Evolutionary conservation across 2,888 invertebrate genomes (phyloP).

Genomic region (Maniola hyperantus): DNA sequence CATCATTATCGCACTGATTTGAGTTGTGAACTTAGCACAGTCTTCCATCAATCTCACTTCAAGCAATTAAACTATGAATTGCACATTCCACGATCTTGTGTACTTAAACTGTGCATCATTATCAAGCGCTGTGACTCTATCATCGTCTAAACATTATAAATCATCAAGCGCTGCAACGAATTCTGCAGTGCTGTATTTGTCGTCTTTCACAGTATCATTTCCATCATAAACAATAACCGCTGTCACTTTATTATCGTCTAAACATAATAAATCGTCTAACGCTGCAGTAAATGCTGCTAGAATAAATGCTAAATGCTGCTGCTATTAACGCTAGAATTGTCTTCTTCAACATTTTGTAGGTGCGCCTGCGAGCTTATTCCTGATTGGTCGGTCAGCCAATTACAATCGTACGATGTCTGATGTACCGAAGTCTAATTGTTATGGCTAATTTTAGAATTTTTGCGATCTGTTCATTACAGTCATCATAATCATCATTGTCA

Average conservation of each 20-base stretch:
- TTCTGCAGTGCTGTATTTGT: slow-evolving; percentile 17
- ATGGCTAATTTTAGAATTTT: slow-evolving; percentile 22
- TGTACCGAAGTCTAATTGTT: slow-evolving; percentile 31
- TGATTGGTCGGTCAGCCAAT: slow-evolving; percentile 30
- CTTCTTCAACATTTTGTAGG: slow-evolving; percentile 25
- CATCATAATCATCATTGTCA: too few species aligned
- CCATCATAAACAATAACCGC: slow-evolving; percentile 11
- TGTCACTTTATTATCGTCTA: slow-evolving; percentile 1
- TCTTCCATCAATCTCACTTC: slow-evolving; percentile 19
- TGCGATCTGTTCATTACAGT: slow-evolving; percentile 6
- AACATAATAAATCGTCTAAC: neutral
- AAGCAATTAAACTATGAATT: slow-evolving; percentile 22
- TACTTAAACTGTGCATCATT: neutral
- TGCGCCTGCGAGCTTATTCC: slow-evolving; percentile 33
- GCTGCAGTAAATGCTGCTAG: slow-evolving; percentile 5
- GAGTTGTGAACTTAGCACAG: slow-evolving; percentile 5
- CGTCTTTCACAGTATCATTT: neutral
- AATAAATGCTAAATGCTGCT: too few species aligned
- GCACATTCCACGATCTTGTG: slow-evolving; percentile 10
- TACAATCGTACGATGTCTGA: slow-evolving; percentile 34
- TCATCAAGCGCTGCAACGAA: slow-evolving; percentile 10
- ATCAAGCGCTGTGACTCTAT: slow-evolving; percentile 18
- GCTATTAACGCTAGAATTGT: slow-evolving; percentile 18
- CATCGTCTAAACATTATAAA: neutral
- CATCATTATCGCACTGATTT: slow-evolving; percentile 17